These are phyloP conservation scores for Conus canariensis DNA, from an alignment of 2,888 invertebrate genomes.

Conservation along the genomic window DNA sequence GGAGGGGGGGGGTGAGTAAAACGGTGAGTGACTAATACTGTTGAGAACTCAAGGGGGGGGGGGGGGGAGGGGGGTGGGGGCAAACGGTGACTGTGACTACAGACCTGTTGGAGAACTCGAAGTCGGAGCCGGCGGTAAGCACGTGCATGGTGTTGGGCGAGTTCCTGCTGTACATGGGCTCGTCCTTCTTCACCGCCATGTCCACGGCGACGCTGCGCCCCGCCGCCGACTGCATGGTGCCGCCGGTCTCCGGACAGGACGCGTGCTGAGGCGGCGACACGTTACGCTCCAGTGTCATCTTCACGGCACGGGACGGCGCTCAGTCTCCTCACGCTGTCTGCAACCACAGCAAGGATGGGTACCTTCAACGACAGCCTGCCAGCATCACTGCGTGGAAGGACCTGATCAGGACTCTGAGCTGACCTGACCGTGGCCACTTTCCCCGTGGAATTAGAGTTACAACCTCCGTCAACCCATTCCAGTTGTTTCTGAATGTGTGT, in stretches of 20 bases:
- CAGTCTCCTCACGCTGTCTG: background rate
- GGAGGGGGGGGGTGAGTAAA: too few relatives aligned
- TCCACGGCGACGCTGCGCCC: conserved; percentile 38
- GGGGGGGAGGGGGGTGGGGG: too few relatives aligned
- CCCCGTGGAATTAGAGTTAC: too few relatives aligned
- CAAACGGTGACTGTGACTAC: too few relatives aligned
- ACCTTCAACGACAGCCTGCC: too few relatives aligned
- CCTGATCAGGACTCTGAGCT: too few relatives aligned
- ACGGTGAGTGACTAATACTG: conserved; percentile 56
- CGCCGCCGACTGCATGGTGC: conserved; percentile 47
- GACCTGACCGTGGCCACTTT: too few relatives aligned
- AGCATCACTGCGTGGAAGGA: too few relatives aligned
- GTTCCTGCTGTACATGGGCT: conserved; percentile 77
- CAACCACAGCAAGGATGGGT: background rate
- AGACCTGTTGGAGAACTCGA: conserved; percentile 77
- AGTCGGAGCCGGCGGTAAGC: conserved; percentile 75
- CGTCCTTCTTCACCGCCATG: conserved; percentile 65
- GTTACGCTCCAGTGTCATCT: conserved; percentile 72
- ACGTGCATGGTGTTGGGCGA: conserved; percentile 77
- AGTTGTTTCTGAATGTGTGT: too few relatives aligned
- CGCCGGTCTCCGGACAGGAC: conserved; percentile 40
- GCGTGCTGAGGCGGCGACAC: conserved; percentile 59
- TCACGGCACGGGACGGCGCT: conserved; percentile 41
- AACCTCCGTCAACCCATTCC: too few relatives aligned
- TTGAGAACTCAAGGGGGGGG: conserved; percentile 69